Conservation (phyloP, 2,113 vertebrate genomes). For the Coregonus clupeaformis region DNA sequence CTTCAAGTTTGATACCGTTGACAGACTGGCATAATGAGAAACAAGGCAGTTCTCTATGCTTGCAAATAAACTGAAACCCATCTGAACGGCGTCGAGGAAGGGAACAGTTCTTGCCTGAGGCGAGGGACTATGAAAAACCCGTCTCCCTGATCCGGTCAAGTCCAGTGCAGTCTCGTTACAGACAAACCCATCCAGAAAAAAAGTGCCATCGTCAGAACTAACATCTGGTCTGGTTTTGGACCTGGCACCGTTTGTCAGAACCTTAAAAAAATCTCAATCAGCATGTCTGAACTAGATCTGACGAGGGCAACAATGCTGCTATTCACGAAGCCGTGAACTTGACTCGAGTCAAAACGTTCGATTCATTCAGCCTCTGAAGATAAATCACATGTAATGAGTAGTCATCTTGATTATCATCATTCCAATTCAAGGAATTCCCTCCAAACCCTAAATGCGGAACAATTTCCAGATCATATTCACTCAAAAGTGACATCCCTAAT, state of each 20-base stretch:
- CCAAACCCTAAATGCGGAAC: neutral
- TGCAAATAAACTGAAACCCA: conserved; percentile 29
- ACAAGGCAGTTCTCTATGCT: neutral
- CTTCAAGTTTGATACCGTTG: neutral
- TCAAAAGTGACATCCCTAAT: no score
- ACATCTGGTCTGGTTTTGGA: conserved; percentile 36
- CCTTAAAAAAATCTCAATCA: conserved; percentile 23
- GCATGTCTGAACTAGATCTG: conserved; percentile 27
- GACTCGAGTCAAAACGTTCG: conserved; percentile 2
- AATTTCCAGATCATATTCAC: no score
- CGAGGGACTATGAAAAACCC: conserved; percentile 19
- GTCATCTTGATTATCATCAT: neutral
- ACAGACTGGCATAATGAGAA: neutral
- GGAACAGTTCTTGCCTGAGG: conserved; percentile 44
- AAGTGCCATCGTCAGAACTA: neutral
- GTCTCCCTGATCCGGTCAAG: neutral
- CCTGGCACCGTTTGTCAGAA: conserved; percentile 4
- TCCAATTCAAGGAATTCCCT: neutral
- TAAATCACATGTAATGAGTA: neutral
- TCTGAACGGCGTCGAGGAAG: conserved; percentile 26
- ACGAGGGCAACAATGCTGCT: conserved; percentile 32
- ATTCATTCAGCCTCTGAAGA: conserved; percentile 16
- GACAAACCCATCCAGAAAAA: neutral
- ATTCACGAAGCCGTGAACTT: conserved; percentile 41
- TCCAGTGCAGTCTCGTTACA: neutral